Evolutionary conservation across 2,113 vertebrate genomes (phyloP).

Genomic region (Onychorhynchus coronatus): DNA sequence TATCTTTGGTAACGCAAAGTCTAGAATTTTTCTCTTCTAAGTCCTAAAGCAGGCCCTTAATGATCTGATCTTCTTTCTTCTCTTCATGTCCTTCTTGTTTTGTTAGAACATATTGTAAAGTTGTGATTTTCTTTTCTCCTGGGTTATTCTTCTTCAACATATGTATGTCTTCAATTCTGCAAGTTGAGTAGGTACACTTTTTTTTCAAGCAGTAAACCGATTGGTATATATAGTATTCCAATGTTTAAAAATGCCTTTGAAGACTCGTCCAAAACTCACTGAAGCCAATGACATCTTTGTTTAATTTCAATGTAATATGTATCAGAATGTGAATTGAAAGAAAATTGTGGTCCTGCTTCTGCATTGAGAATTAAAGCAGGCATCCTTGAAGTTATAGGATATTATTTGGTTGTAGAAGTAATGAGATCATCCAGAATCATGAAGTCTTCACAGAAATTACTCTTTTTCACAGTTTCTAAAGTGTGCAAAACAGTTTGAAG

Average conservation of each 20-base stretch:
- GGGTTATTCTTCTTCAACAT: neutral
- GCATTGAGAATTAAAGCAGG: neutral
- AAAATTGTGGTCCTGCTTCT: neutral
- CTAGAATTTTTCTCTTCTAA: neutral
- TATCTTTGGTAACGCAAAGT: neutral
- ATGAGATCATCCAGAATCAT: neutral
- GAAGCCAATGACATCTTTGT: slow-evolving; percentile 19
- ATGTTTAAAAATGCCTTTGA: slow-evolving; percentile 8
- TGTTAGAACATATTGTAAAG: neutral
- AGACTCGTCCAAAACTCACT: neutral
- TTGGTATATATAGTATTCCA: neutral
- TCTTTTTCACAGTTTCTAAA: neutral
- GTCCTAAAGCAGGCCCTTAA: neutral
- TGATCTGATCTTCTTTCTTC: neutral
- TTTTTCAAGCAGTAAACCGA: neutral
- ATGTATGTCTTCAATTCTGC: neutral
- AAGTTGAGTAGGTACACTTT: neutral
- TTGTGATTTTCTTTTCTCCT: neutral
- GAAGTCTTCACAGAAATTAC: neutral
- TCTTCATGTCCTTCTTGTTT: neutral
- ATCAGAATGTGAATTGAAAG: neutral
- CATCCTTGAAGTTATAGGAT: neutral
- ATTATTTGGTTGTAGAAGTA: neutral
- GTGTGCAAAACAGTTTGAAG: neutral
- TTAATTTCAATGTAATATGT: slow-evolving; percentile 1